These are phyloP conservation scores for Drosophila affinis DNA, from an alignment of 2,888 invertebrate species.

Conservation along the genomic window DNA sequence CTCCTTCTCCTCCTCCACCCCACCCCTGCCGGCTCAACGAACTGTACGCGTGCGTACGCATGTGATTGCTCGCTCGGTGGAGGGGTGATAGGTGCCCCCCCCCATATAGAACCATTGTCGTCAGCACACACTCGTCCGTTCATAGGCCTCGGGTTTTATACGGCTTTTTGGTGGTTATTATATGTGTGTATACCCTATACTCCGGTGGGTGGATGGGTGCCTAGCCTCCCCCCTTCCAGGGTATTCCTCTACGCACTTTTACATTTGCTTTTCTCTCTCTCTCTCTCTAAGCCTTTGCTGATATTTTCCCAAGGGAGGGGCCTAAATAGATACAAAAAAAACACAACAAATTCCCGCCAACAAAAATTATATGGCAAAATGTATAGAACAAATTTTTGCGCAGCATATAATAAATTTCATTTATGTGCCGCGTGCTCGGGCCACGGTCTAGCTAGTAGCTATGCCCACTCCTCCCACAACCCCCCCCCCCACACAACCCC, in stretches of 20 bases:
- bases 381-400: conserved; percentile 47
- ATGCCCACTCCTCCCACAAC: conserved; percentile 1
- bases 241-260: conserved; percentile 26
- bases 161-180: conserved; percentile 19
- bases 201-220: background rate
- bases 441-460: conserved; percentile 3
- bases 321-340: conserved; percentile 46
- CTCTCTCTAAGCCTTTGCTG: conserved; percentile 43
- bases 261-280: conserved; percentile 10
- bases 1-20: background rate
- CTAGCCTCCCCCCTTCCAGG: background rate
- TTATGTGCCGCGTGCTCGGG: conserved; percentile 50
- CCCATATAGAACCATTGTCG: conserved; percentile 42
- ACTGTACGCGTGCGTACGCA: conserved; percentile 62
- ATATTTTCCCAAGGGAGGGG: conserved; percentile 45
- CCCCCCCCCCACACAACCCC: conserved; percentile 1
- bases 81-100: too few relatives aligned
- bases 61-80: conserved; percentile 3
- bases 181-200: background rate
- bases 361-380: conserved; percentile 39
- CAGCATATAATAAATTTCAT: conserved; percentile 59
- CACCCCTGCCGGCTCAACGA: conserved; percentile 9
- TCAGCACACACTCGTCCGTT: conserved; percentile 24
- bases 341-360: conserved; percentile 25
- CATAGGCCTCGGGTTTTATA: conserved; percentile 36